Conservation (phyloP, 2,113 vertebrate genomes). For the Hiodon alosoides region DNA sequence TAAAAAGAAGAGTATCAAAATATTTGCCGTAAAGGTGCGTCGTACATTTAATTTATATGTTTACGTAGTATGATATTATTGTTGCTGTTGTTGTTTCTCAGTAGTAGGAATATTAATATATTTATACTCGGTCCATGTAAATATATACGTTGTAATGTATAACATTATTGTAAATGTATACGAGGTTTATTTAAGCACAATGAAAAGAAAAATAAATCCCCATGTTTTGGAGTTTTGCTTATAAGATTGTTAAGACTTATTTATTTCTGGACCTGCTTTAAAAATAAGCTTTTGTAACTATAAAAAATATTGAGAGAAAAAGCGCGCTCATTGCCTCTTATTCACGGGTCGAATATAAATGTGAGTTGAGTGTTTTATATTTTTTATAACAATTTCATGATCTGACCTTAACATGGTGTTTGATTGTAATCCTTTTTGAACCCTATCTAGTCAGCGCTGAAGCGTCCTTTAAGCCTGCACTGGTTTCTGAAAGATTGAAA, state of each 20-base stretch:
- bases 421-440: neutral
- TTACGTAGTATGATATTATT: neutral
- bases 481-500: constrained; percentile 38
- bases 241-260: neutral
- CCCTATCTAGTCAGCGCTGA: constrained; percentile 26
- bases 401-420: constrained; percentile 1
- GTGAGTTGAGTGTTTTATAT: too few species aligned
- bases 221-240: constrained; percentile 3
- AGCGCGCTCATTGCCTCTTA: neutral
- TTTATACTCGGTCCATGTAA: neutral
- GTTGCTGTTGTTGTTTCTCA: neutral
- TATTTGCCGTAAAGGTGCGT: neutral
- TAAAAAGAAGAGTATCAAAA: constrained; percentile 56
- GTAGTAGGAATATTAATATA: neutral
- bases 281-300: too few species aligned
- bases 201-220: neutral
- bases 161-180: neutral
- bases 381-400: constrained; percentile 18
- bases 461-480: constrained; percentile 29
- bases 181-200: neutral
- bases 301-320: neutral
- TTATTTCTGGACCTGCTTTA: too few species aligned
- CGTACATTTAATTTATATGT: neutral
- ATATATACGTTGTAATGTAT: neutral
- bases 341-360: too few species aligned